phyloP scores from a whole-genome alignment of 2,113 vertebrate species.

The Pimephales promelas region DNA sequence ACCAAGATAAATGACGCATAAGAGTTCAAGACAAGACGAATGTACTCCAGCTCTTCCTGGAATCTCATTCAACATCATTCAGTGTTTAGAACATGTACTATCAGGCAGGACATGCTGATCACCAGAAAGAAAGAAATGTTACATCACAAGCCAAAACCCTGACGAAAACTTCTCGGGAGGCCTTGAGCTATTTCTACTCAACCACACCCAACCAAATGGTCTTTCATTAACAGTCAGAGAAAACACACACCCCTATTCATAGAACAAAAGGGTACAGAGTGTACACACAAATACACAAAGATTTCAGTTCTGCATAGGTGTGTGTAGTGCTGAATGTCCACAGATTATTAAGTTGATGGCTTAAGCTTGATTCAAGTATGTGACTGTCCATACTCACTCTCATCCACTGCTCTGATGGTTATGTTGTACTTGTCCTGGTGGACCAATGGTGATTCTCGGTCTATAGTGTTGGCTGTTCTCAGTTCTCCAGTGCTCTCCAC shows the following conservation, averaged over 20 bases:
- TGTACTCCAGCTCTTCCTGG: neutral
- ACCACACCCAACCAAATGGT: neutral
- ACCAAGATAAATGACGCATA: neutral
- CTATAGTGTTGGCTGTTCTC: slow-evolving; percentile 73
- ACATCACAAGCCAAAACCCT: neutral
- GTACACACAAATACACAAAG: neutral
- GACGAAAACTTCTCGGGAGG: neutral
- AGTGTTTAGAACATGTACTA: slow-evolving; percentile 1
- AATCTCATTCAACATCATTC: slow-evolving; percentile 28
- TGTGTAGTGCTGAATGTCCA: neutral
- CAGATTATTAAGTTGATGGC: neutral
- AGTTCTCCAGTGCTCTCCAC: slow-evolving; percentile 74
- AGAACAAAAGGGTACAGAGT: neutral
- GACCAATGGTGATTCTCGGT: slow-evolving; percentile 78
- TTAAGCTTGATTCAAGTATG: neutral
- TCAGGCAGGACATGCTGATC: neutral
- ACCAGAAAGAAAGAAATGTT: neutral
- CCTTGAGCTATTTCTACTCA: neutral
- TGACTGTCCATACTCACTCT: slow-evolving; percentile 56
- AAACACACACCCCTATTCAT: neutral
- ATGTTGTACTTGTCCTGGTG: slow-evolving; percentile 68
- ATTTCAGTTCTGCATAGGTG: neutral
- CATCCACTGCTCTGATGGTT: slow-evolving; percentile 63
- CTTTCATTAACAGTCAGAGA: neutral
- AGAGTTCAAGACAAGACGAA: neutral